These are phyloP conservation scores for Euthynnus affinis DNA, from an alignment of 2,797 vertebrate species.

Conservation along the genomic window DNA sequence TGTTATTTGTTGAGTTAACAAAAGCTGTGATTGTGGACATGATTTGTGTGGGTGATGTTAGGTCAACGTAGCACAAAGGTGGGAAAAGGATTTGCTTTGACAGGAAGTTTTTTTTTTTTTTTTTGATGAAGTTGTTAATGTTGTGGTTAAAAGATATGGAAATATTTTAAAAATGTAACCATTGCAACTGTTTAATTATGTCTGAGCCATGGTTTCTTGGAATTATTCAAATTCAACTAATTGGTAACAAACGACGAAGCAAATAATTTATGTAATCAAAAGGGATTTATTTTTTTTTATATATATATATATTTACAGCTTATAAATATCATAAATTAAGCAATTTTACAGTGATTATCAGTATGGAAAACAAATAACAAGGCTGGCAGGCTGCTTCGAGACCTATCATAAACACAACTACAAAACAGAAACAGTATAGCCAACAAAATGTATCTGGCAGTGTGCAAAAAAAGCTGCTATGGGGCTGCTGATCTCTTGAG, in stretches of 20 bases:
- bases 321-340: conserved; percentile 91
- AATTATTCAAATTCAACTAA: conserved; percentile 15
- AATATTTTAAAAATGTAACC: background rate
- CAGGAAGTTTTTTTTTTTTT: no score
- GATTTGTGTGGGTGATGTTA: conserved; percentile 65
- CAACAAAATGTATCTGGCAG: conserved; percentile 34
- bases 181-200: background rate
- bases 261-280: conserved; percentile 83
- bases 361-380: conserved; percentile 88
- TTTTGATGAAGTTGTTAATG: conserved; percentile 39
- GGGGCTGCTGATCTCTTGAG: conserved; percentile 58
- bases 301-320: conserved; percentile 86
- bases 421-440: conserved; percentile 68
- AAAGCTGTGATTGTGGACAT: conserved; percentile 55
- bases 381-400: conserved; percentile 79
- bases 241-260: conserved; percentile 86
- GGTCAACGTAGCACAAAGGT: conserved; percentile 28
- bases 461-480: conserved; percentile 61
- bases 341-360: conserved; percentile 82
- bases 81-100: conserved; percentile 17
- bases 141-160: conserved; percentile 27
- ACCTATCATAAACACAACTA: conserved; percentile 76
- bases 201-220: background rate
- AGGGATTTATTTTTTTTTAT: conserved; percentile 93
- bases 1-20: conserved; percentile 51